A percentile compares a stretch with the other conserved stretches of the same genome.
These are phyloP conservation scores for Paragorgia papillata DNA, from an alignment of 92 coral and sea anemone species.

Conservation along the genomic window DNA sequence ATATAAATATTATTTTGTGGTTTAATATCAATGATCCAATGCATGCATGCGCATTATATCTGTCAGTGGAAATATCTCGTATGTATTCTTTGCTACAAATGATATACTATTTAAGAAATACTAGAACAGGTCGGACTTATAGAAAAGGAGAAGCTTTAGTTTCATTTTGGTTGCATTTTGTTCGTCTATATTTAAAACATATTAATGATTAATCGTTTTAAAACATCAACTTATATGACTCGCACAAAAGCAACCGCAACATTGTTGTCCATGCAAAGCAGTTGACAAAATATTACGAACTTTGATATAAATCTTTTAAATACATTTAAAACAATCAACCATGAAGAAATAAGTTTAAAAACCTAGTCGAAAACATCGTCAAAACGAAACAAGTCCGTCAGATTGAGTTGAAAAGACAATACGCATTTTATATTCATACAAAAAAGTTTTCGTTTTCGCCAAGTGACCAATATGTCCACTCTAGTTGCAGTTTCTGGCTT, in stretches of 20 bases:
- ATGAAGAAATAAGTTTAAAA: not conserved
- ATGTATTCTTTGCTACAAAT: not conserved
- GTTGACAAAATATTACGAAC: not conserved
- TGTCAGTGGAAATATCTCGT: not conserved
- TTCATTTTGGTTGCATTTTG: not conserved
- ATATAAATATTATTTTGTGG: not conserved
- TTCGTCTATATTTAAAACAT: slow-evolving; percentile 2
- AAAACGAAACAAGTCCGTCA: not conserved
- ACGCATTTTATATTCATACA: not conserved
- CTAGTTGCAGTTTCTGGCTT: slow-evolving; percentile 27
- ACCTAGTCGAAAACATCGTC: not conserved
- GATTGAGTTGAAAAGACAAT: not conserved
- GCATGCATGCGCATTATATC: too few relatives aligned
- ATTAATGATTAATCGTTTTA: slow-evolving; percentile 32
- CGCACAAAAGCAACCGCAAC: slow-evolving; percentile 30
- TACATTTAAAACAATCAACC: not conserved
- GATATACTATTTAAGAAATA: too few relatives aligned
- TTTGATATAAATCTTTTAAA: not conserved
- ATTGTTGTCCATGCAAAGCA: slow-evolving; percentile 26
- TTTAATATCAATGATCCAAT: too few relatives aligned
- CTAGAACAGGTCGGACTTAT: too few relatives aligned
- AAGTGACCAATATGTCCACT: not conserved
- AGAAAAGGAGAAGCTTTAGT: too few relatives aligned
- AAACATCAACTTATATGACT: slow-evolving; percentile 32
- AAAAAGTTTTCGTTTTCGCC: not conserved